phyloP scores from a whole-genome alignment of 2,113 vertebrate species.

The Pyxicephalus adspersus region DNA sequence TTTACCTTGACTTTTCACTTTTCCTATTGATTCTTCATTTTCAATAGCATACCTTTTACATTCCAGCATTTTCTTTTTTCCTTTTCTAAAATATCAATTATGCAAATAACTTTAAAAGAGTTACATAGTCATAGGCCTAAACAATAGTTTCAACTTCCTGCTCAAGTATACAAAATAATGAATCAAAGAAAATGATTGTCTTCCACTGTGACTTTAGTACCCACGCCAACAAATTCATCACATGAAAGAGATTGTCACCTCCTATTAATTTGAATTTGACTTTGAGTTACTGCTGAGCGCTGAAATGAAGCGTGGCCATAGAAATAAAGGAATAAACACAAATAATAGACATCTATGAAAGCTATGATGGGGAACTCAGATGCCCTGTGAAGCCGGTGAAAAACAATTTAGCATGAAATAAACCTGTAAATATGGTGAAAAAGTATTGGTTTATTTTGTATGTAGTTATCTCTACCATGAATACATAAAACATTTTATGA shows the following conservation, averaged over 20 bases:
- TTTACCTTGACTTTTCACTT: conserved; percentile 3
- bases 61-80: neutral
- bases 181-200: conserved; percentile 33
- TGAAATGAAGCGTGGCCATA: conserved; percentile 10
- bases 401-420: neutral
- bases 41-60: neutral
- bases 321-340: conserved; percentile 12
- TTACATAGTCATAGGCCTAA: conserved; percentile 8
- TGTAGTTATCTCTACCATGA: too few species aligned
- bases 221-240: conserved; percentile 18
- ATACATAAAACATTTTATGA: too few species aligned
- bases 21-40: neutral
- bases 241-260: conserved; percentile 21
- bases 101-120: conserved; percentile 4
- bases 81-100: conserved; percentile 23
- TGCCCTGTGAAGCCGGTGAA: neutral
- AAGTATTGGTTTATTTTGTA: neutral
- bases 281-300: conserved; percentile 10
- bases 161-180: neutral
- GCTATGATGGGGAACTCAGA: neutral
- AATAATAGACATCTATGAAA: conserved; percentile 2
- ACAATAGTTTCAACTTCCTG: neutral
- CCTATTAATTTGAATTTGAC: conserved; percentile 5
- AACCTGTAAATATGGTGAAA: neutral
- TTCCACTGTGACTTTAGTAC: conserved; percentile 7